Conservation (phyloP, 30 jellyfish, hydroid and myxozoan species). For the Pelagia noctiluca region DNA sequence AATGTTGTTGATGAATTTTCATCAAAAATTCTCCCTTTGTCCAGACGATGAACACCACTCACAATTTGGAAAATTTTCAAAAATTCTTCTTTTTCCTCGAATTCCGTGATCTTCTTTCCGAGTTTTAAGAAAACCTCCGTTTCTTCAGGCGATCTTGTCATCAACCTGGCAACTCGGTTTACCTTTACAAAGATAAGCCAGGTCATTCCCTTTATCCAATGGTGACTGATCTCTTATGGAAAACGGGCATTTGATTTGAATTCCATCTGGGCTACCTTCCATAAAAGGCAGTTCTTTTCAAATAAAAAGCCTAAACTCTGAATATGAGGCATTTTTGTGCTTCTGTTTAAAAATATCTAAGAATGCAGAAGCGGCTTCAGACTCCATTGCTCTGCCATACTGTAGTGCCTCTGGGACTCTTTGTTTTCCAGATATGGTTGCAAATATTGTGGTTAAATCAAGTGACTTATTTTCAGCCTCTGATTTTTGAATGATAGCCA, state of each 20-base stretch:
- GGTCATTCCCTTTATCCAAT: not conserved
- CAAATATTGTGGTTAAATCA: not conserved
- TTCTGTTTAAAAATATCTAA: not conserved
- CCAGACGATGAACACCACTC: too few species aligned
- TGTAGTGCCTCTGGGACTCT: constrained; percentile 58
- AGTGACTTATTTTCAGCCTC: not conserved
- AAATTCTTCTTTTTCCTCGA: too few species aligned
- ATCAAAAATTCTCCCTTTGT: too few species aligned
- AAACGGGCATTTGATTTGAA: constrained; percentile 31
- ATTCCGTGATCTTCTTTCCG: too few species aligned
- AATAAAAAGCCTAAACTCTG: constrained; percentile 25
- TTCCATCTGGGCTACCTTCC: constrained; percentile 19
- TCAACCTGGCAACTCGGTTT: too few species aligned
- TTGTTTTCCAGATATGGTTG: constrained; percentile 1
- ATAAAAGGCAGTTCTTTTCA: constrained; percentile 3
- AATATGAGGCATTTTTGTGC: constrained; percentile 10
- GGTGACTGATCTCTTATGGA: constrained; percentile 32
- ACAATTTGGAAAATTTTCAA: too few species aligned
- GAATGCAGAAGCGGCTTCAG: constrained; percentile 1
- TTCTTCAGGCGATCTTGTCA: too few species aligned
- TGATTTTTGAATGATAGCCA: constrained; percentile 4
- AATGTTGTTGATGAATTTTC: too few species aligned
- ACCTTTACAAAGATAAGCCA: constrained; percentile 1
- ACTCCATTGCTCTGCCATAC: constrained; percentile 71
- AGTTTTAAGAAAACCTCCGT: too few species aligned